Conservation (phyloP, 2,888 invertebrate species). For the Zaprionus lineosus region DNA sequence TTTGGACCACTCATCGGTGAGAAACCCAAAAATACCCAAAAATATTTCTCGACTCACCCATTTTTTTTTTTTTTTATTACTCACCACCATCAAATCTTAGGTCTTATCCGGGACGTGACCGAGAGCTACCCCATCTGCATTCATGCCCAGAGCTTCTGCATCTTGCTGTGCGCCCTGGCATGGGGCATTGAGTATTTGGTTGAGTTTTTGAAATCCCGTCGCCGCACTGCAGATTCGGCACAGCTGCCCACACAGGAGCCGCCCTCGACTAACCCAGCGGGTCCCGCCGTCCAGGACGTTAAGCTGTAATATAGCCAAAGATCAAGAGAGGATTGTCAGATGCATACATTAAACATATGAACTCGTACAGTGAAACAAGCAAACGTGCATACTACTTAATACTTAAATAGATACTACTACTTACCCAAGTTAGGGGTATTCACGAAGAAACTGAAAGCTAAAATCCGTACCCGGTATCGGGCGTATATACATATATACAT, state of each 20-base stretch:
- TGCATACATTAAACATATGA: constrained; percentile 25
- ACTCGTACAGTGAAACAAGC: constrained; percentile 39
- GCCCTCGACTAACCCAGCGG: neutral
- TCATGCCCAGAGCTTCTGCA: constrained; percentile 88
- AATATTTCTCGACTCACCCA: too few relatives aligned
- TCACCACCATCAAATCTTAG: too few relatives aligned
- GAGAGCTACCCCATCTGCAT: constrained; percentile 88
- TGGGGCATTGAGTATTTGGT: constrained; percentile 86
- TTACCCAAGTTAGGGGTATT: neutral
- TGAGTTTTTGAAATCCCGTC: constrained; percentile 67
- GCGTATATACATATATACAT: too few relatives aligned
- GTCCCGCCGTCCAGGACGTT: constrained; percentile 32
- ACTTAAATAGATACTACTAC: constrained; percentile 14
- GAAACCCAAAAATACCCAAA: too few relatives aligned
- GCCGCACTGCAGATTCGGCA: constrained; percentile 65
- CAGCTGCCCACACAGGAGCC: constrained; percentile 52
- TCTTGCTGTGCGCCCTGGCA: constrained; percentile 87
- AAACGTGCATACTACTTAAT: constrained; percentile 50
- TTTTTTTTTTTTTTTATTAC: constrained; percentile 43
- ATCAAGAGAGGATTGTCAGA: constrained; percentile 32
- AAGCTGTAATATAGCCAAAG: constrained; percentile 59
- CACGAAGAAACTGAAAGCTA: neutral
- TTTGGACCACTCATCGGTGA: constrained; percentile 89
- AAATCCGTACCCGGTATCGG: too few relatives aligned
- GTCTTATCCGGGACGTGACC: constrained; percentile 88